Evolutionary conservation across 2,888 invertebrate species (phyloP).

Genomic region (Drosophila yooni): DNA sequence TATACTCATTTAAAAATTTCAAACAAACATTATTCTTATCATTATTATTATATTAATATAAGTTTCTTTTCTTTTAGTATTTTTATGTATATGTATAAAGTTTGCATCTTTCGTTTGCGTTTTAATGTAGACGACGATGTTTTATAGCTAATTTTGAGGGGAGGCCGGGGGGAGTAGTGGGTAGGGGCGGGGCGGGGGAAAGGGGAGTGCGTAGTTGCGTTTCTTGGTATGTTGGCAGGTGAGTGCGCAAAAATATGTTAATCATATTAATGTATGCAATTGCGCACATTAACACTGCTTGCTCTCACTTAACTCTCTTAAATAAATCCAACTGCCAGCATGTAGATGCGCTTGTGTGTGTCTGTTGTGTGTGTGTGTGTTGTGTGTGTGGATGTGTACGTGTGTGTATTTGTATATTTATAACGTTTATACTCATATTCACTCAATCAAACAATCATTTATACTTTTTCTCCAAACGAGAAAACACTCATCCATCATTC

Average conservation of each 20-base stretch:
- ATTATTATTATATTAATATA: slow-evolving; percentile 54
- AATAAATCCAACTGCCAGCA: slow-evolving; percentile 51
- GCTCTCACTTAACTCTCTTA: slow-evolving; percentile 43
- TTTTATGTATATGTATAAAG: slow-evolving; percentile 62
- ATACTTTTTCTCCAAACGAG: slow-evolving; percentile 69
- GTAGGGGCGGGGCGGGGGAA: neutral
- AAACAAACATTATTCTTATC: slow-evolving; percentile 70
- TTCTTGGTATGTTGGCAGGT: slow-evolving; percentile 47
- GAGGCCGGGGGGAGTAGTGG: neutral
- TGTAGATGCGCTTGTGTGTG: slow-evolving; percentile 33
- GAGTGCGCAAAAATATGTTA: slow-evolving; percentile 73
- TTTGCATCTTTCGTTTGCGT: slow-evolving; percentile 55
- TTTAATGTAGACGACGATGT: slow-evolving; percentile 58
- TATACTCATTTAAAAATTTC: slow-evolving; percentile 75
- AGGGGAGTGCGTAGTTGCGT: slow-evolving; percentile 27
- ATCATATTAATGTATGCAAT: slow-evolving; percentile 77
- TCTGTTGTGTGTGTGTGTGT: slow-evolving; percentile 31
- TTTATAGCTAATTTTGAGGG: slow-evolving; percentile 67
- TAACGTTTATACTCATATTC: slow-evolving; percentile 78
- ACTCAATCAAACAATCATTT: slow-evolving; percentile 80
- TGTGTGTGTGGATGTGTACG: slow-evolving; percentile 27
- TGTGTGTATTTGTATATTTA: slow-evolving; percentile 71
- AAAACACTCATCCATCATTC: slow-evolving; percentile 72
- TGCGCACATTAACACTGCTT: slow-evolving; percentile 50
- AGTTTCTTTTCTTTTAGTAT: slow-evolving; percentile 40